Percentiles rank a stretch among this genome's conserved stretches.
Evolutionary conservation across 2,113 vertebrate species (phyloP).

Genomic region (human (Homo sapiens)): GRCh38 chr13:111332001-111332500

Average conservation of each 20-base stretch:
- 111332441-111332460: not conserved
- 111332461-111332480: not conserved
- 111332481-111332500: not conserved
- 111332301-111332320: not conserved
- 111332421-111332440: not conserved
- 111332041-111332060: not conserved
- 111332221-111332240: not conserved
- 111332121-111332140: not conserved
- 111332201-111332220: not conserved
- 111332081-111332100: not conserved
- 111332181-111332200: not conserved
- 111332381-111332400: not conserved
- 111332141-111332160: not conserved
- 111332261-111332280: not conserved
- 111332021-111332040: not conserved
- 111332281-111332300: not conserved
- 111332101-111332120: not conserved
- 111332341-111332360: not conserved
- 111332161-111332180: not conserved
- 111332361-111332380: not conserved
- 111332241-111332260: not conserved
- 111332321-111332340: not conserved
- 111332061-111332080: not conserved
- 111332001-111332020: not conserved
- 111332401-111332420: not conserved